These are phyloP conservation scores for Styela clava DNA, from an alignment of 23 tunicate species.

Conservation along the genomic window DNA sequence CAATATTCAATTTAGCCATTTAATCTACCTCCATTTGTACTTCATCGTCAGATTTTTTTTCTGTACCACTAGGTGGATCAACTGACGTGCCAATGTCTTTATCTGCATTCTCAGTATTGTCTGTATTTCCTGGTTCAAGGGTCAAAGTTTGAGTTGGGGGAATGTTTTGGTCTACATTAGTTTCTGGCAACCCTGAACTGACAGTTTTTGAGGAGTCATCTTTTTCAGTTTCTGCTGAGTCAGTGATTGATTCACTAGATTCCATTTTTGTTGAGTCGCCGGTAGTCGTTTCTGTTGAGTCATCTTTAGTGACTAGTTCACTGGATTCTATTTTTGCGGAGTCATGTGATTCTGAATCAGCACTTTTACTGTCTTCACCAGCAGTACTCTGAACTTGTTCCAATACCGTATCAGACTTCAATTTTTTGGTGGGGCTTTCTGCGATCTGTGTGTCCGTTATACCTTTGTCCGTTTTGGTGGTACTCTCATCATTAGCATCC, in stretches of 20 bases:
- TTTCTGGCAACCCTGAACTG: neutral
- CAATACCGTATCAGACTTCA: neutral
- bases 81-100: neutral
- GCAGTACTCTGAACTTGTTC: neutral
- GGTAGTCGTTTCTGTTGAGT: neutral
- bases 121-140: neutral
- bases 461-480: neutral
- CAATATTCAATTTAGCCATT: too few species aligned
- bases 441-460: neutral
- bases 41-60: neutral
- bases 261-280: neutral
- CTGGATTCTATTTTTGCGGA: neutral
- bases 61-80: neutral
- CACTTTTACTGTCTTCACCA: neutral
- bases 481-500: neutral
- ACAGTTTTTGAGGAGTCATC: neutral
- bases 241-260: neutral
- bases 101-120: neutral
- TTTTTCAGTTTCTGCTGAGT: neutral
- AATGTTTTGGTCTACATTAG: constrained; percentile 1
- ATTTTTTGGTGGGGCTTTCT: constrained; percentile 20
- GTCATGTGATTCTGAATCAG: neutral
- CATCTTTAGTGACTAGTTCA: neutral
- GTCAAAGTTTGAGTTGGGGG: neutral
- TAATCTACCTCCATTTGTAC: neutral